A percentile compares a stretch with the other conserved stretches of the same genome.
Conservation (phyloP, 2,113 vertebrate species). For the Nycticebus coucang region DNA sequence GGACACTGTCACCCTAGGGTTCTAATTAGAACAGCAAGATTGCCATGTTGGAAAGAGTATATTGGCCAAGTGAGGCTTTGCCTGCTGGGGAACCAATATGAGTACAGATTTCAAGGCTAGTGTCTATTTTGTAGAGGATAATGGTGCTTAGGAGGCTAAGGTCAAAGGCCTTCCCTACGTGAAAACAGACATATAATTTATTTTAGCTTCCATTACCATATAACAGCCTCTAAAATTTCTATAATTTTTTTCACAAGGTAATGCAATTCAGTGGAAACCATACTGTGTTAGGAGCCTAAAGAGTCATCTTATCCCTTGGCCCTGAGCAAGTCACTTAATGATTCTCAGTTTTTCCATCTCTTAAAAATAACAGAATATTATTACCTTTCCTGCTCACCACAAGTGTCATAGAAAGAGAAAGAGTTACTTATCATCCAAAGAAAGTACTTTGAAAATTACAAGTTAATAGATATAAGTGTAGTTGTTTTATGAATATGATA, state of each 20-base stretch:
- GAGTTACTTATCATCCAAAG: neutral
- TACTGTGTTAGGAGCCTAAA: neutral
- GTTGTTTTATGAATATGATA: neutral
- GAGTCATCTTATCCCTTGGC: too few relatives aligned
- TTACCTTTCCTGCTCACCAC: neutral
- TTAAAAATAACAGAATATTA: neutral
- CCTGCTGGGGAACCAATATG: fast-evolving
- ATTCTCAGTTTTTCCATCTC: neutral
- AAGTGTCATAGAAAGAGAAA: neutral
- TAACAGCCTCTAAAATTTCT: neutral
- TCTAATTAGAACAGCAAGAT: neutral
- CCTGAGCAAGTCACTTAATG: neutral
- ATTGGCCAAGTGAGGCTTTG: neutral
- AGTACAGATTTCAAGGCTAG: neutral
- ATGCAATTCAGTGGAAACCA: neutral
- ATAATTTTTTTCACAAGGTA: neutral
- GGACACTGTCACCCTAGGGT: neutral
- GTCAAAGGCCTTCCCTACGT: neutral
- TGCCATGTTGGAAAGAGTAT: neutral
- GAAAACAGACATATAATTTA: neutral
- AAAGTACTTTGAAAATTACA: neutral
- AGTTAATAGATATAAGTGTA: neutral
- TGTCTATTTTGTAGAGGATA: neutral
- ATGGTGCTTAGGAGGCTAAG: neutral
- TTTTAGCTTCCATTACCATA: neutral